These are phyloP conservation scores for Labeo calbasu DNA, from an alignment of 2,797 vertebrate species.

Conservation along the genomic window DNA sequence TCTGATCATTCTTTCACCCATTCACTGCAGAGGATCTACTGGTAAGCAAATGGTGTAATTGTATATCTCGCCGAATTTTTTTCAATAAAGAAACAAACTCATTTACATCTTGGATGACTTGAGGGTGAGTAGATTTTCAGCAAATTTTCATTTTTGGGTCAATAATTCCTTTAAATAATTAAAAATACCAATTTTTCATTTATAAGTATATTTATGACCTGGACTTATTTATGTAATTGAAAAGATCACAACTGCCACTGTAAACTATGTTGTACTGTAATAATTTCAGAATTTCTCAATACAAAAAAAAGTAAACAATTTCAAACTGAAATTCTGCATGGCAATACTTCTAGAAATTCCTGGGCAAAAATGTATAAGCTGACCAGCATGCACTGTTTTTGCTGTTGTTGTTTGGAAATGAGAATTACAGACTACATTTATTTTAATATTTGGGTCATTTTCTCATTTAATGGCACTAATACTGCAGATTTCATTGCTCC, in stretches of 20 bases:
- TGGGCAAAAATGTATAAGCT: not conserved
- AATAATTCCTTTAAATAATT: not conserved
- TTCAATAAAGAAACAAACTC: not conserved
- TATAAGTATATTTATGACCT: not conserved
- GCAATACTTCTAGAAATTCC: not conserved
- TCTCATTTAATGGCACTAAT: conserved; percentile 9
- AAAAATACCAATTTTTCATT: not conserved
- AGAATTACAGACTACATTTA: conserved; percentile 6
- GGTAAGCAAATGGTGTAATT: not conserved
- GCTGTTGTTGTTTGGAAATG: not conserved
- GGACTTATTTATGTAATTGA: not conserved
- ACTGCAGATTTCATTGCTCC: conserved; percentile 8
- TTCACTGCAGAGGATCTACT: not conserved
- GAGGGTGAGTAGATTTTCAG: not conserved
- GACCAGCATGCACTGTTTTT: not conserved
- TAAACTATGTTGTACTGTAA: not conserved
- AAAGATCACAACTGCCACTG: not conserved
- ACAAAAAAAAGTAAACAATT: not conserved
- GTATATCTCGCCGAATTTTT: not conserved
- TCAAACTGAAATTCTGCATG: not conserved
- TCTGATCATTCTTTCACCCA: too few relatives aligned
- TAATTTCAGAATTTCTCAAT: not conserved
- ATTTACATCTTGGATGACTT: not conserved
- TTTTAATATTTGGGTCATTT: conserved; percentile 21
- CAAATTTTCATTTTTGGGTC: not conserved